Conservation (phyloP, 2,113 vertebrate species). For the Myiozetetes cayanensis region DNA sequence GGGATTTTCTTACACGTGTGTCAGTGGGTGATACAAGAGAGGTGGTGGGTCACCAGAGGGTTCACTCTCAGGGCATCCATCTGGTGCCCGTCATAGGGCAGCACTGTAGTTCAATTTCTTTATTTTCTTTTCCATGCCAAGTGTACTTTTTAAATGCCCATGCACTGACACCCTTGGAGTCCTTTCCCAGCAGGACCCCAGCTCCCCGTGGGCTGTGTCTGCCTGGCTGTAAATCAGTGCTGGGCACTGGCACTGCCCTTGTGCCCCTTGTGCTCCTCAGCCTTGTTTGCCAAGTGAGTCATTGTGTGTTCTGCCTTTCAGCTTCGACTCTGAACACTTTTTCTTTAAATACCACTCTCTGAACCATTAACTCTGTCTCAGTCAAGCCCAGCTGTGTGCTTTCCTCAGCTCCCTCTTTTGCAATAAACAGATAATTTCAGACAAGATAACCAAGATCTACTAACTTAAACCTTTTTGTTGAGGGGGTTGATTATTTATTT, state of each 20-base stretch:
- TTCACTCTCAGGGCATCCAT: not conserved
- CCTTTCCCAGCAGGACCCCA: not conserved
- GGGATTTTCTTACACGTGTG: fast-evolving
- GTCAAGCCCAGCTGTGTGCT: not conserved
- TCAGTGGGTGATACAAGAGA: not conserved
- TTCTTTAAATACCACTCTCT: not conserved
- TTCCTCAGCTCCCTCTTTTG: not conserved
- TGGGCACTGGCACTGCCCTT: not conserved
- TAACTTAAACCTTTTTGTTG: not conserved
- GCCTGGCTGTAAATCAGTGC: slow-evolving; percentile 18
- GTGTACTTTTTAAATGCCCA: not conserved
- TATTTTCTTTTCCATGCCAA: not conserved
- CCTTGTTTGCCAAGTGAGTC: slow-evolving; percentile 69
- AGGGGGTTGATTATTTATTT: not conserved
- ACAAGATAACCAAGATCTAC: not conserved
- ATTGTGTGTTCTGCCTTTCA: slow-evolving; percentile 62
- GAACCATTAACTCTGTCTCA: not conserved
- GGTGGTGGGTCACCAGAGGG: not conserved
- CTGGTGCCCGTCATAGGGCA: not conserved
- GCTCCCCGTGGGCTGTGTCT: not conserved
- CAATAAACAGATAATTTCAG: not conserved
- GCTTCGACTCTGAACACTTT: not conserved
- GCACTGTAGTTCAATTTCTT: not conserved
- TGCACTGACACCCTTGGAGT: not conserved
- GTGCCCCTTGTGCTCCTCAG: not conserved